A percentile compares a stretch with the other conserved stretches of the same genome.
phyloP scores from a whole-genome alignment of 2,113 vertebrate species.

The Stomatorhinus ivindoensis region DNA sequence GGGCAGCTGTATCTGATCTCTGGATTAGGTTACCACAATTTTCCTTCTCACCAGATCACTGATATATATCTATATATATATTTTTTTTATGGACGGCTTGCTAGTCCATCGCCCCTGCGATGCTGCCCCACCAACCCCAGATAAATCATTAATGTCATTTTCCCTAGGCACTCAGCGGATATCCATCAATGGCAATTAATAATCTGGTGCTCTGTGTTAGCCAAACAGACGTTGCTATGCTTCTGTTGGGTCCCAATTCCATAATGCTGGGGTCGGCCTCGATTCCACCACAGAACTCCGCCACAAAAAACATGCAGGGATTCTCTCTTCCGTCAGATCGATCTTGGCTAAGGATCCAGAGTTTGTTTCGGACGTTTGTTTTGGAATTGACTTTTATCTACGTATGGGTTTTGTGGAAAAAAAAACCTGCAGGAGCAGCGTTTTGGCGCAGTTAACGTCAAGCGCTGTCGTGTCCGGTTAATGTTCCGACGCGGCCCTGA shows the following conservation, averaged over 20 bases:
- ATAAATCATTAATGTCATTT: neutral
- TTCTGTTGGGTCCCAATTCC: neutral
- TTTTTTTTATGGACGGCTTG: neutral
- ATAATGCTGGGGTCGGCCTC: neutral
- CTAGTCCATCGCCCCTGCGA: neutral
- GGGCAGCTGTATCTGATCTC: no score
- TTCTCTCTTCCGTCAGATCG: neutral
- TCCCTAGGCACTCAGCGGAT: neutral
- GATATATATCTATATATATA: neutral
- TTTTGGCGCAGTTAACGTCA: neutral
- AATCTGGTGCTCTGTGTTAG: neutral
- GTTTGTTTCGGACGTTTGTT: neutral
- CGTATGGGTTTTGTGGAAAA: neutral
- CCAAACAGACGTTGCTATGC: neutral
- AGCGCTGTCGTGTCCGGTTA: neutral
- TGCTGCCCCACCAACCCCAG: neutral
- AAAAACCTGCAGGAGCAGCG: neutral
- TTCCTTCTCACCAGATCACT: neutral
- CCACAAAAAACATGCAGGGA: neutral
- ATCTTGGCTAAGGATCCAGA: neutral
- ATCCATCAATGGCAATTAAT: neutral
- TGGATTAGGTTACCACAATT: neutral
- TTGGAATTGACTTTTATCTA: neutral
- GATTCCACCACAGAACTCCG: neutral
- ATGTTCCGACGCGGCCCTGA: neutral